Evolutionary conservation across 2,113 vertebrate species (phyloP).

Genomic region (Notothenia coriiceps): DNA sequence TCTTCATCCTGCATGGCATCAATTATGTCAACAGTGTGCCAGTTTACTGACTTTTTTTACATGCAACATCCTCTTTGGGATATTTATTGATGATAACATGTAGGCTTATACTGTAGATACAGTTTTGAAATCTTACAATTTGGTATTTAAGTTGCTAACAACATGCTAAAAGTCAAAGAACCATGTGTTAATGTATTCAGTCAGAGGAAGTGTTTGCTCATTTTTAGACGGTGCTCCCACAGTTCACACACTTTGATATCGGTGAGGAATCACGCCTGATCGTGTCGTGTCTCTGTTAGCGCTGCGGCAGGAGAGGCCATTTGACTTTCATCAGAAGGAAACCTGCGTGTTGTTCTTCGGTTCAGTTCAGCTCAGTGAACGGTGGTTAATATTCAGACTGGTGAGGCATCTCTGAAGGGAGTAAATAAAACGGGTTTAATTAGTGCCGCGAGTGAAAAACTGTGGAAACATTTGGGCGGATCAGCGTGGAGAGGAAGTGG

Average conservation of each 20-base stretch:
- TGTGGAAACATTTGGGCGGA: conserved; percentile 61
- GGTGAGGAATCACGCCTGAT: conserved; percentile 49
- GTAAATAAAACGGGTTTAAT: conserved; percentile 59
- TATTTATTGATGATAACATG: conserved; percentile 6
- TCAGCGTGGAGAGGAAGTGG: conserved; percentile 61
- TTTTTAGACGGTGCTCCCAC: conserved; percentile 10
- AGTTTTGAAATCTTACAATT: background rate
- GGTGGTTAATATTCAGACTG: conserved; percentile 42
- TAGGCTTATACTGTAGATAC: background rate
- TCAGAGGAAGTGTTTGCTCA: conserved; percentile 1
- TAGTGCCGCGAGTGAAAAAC: conserved; percentile 45
- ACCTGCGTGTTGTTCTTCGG: conserved; percentile 30
- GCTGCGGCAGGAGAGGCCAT: conserved; percentile 15
- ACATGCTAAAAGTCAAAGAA: background rate
- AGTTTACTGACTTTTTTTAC: background rate
- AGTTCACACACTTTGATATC: conserved; percentile 47
- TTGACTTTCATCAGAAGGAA: conserved; percentile 38
- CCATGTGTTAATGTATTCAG: conserved; percentile 14
- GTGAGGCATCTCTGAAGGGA: conserved; percentile 40
- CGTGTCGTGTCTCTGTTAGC: conserved; percentile 33
- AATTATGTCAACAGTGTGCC: conserved; percentile 11
- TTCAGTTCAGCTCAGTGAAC: conserved; percentile 56
- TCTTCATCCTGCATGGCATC: conserved; percentile 9
- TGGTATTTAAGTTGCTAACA: conserved; percentile 11
- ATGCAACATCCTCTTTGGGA: conserved; percentile 1